Percentiles rank a stretch among this genome's conserved stretches.
Conservation (phyloP, 2,797 vertebrate genomes). For the Allobates femoralis region DNA sequence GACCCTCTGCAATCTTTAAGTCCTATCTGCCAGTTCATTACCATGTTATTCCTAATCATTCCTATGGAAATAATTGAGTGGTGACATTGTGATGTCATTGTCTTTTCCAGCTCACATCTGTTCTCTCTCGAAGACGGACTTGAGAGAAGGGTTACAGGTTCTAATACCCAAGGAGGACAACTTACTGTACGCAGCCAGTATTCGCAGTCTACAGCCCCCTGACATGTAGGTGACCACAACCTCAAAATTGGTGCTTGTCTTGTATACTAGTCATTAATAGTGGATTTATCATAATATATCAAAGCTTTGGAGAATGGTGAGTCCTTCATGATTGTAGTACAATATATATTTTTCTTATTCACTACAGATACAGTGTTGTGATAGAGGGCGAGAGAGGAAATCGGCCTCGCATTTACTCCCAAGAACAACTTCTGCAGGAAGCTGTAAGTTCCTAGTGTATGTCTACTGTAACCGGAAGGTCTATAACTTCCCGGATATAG, state of each 20-base stretch:
- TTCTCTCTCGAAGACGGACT: conserved; percentile 89
- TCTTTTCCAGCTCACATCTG: conserved; percentile 82
- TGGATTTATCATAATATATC: neutral
- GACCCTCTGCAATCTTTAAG: neutral
- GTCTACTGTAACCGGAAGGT: neutral
- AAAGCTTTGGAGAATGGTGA: conserved; percentile 67
- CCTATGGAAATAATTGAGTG: too few relatives aligned
- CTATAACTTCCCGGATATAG: neutral
- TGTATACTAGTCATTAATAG: neutral
- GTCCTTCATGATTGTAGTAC: neutral
- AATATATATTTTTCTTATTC: conserved; percentile 72
- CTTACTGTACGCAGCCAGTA: conserved; percentile 91
- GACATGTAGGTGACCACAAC: conserved; percentile 85
- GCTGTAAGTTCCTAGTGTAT: conserved; percentile 80
- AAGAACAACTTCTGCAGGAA: conserved; percentile 94
- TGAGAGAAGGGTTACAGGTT: conserved; percentile 92
- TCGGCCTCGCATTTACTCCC: conserved; percentile 90
- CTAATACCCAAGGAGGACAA: conserved; percentile 96
- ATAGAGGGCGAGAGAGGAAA: conserved; percentile 93
- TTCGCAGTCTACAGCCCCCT: conserved; percentile 91
- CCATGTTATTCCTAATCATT: neutral
- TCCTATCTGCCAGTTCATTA: neutral
- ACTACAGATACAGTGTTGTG: conserved; percentile 88
- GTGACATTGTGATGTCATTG: neutral
- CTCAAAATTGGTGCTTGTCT: neutral